Conservation (phyloP, 2,888 invertebrate species). For the Dryobota labecula region DNA sequence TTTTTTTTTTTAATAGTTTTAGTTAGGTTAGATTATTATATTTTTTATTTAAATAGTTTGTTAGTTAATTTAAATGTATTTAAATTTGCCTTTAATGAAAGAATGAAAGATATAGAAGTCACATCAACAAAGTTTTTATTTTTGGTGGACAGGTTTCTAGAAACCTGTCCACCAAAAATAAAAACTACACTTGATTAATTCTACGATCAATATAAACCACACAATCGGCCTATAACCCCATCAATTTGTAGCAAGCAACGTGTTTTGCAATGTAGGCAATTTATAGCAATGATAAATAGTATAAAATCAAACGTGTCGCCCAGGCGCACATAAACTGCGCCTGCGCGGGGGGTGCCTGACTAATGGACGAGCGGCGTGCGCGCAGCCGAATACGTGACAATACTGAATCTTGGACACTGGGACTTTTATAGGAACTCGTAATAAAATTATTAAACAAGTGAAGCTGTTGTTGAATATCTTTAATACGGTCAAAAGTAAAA, state of each 20-base stretch:
- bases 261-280: conserved; percentile 55
- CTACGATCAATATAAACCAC: conserved; percentile 23
- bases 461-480: background rate
- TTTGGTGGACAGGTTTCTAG: too few relatives aligned
- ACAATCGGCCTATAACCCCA: conserved; percentile 57
- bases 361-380: conserved; percentile 77
- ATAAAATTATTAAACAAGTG: conserved; percentile 11
- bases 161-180: background rate
- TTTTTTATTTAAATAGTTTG: too few relatives aligned
- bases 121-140: too few relatives aligned
- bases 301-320: conserved; percentile 78
- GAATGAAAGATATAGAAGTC: too few relatives aligned
- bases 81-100: too few relatives aligned
- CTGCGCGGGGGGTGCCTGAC: conserved; percentile 72
- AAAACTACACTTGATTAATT: background rate
- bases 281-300: conserved; percentile 65
- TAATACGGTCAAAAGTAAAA: background rate
- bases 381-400: conserved; percentile 75
- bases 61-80: too few relatives aligned
- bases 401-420: conserved; percentile 59
- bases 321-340: conserved; percentile 78
- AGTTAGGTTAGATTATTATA: too few relatives aligned
- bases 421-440: conserved; percentile 32
- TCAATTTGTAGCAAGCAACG: conserved; percentile 51
- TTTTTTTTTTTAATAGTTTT: too few relatives aligned